Percentiles rank a stretch among this genome's conserved stretches.
Evolutionary conservation across 2,113 vertebrate genomes (phyloP).

Genomic region (Chaetodon trifascialis): DNA sequence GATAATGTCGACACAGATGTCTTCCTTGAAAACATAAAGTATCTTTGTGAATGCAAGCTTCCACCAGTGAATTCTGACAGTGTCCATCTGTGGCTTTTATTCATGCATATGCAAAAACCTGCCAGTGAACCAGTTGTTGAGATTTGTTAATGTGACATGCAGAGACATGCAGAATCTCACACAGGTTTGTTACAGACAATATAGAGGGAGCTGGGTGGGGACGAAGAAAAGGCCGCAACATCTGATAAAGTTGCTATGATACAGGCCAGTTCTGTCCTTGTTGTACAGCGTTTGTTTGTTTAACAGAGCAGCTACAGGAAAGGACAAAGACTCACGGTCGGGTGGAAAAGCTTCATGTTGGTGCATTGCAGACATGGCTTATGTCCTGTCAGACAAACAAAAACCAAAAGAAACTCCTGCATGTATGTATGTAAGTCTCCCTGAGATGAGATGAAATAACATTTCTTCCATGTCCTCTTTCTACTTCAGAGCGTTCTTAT

Average conservation of each 20-base stretch:
- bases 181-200: not conserved
- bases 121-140: not conserved
- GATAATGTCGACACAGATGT: not conserved
- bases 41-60: not conserved
- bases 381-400: conserved; percentile 7
- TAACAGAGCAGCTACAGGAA: not conserved
- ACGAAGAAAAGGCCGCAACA: not conserved
- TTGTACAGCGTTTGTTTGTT: not conserved
- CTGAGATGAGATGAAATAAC: not conserved
- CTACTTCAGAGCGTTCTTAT: conserved; percentile 85
- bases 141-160: not conserved
- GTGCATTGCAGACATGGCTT: not conserved
- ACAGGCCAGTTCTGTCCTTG: not conserved
- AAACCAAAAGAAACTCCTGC: not conserved
- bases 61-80: not conserved
- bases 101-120: not conserved
- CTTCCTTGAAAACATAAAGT: not conserved
- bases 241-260: conserved; percentile 12
- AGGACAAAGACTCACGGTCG: not conserved
- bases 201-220: not conserved
- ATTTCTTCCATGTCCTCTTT: not conserved
- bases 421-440: not conserved
- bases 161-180: not conserved
- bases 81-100: not conserved
- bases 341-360: not conserved